These are phyloP conservation scores for Luffia ferchaultella DNA, from an alignment of 2,888 invertebrate species.

Conservation along the genomic window DNA sequence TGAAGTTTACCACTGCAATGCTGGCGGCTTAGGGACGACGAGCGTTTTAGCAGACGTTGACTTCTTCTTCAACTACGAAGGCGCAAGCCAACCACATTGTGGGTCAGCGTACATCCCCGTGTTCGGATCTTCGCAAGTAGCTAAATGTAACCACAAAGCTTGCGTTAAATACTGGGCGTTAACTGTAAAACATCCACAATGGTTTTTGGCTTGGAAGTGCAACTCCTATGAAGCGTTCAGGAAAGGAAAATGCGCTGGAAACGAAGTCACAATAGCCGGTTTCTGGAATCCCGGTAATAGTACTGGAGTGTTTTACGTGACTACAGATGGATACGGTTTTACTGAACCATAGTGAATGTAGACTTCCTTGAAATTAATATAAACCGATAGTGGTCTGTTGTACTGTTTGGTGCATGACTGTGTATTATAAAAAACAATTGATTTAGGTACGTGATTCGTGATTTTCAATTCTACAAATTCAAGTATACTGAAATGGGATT, in stretches of 20 bases:
- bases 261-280: slow-evolving; percentile 12
- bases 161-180: slow-evolving; percentile 15
- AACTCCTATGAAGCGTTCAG: slow-evolving; percentile 10
- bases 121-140: slow-evolving; percentile 11
- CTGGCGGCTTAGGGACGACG: slow-evolving; percentile 35
- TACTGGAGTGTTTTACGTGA: slow-evolving; percentile 15
- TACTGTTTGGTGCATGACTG: slow-evolving; percentile 5
- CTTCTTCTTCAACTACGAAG: slow-evolving; percentile 49
- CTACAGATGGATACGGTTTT: slow-evolving; percentile 10
- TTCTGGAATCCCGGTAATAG: slow-evolving; percentile 13
- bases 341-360: background rate
- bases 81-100: slow-evolving; percentile 42
- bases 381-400: slow-evolving; percentile 2
- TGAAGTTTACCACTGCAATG: slow-evolving; percentile 51
- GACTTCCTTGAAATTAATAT: slow-evolving; percentile 7
- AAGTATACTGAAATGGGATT: too few species aligned
- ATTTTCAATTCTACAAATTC: too few species aligned
- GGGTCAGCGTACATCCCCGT: slow-evolving; percentile 11
- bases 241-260: slow-evolving; percentile 9
- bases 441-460: too few species aligned
- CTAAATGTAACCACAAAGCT: slow-evolving; percentile 17
- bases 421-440: too few species aligned
- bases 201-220: slow-evolving; percentile 13
- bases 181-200: slow-evolving; percentile 9
- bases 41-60: slow-evolving; percentile 39